Percentiles rank a stretch among this genome's conserved stretches.
phyloP scores from a whole-genome alignment of 2,888 invertebrate species.

The Pollenia griseotomentosa region DNA sequence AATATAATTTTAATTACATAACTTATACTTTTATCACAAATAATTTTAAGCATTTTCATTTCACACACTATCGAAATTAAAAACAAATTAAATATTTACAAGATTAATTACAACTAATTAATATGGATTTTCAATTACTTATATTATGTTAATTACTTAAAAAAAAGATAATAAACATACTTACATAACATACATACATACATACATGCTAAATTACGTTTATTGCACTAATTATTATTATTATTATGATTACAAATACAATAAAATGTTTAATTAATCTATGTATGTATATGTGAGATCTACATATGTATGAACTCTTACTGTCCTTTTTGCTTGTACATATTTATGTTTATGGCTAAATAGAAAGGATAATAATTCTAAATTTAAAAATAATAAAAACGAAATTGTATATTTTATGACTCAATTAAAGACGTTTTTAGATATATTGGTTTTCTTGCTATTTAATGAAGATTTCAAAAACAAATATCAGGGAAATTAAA shows the following conservation, averaged over 20 bases:
- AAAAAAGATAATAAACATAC: constrained; percentile 11
- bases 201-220: constrained; percentile 38
- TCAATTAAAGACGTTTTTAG: neutral
- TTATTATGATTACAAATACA: constrained; percentile 51
- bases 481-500: neutral
- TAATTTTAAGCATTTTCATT: constrained; percentile 75
- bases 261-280: constrained; percentile 24
- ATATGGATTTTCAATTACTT: constrained; percentile 55
- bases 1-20: constrained; percentile 68
- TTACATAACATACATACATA: constrained; percentile 21
- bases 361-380: constrained; percentile 13
- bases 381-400: constrained; percentile 32
- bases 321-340: neutral
- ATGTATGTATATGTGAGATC: neutral
- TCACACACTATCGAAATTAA: constrained; percentile 60
- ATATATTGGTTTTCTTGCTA: constrained; percentile 13
- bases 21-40: constrained; percentile 75
- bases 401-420: constrained; percentile 31
- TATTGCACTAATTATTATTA: constrained; percentile 53
- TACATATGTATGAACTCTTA: constrained; percentile 5
- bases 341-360: neutral
- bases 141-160: constrained; percentile 33
- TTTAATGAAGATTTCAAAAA: constrained; percentile 11
- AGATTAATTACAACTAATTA: constrained; percentile 61
- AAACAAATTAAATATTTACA: constrained; percentile 64